These are phyloP conservation scores for Cetoscarus ocellatus DNA, from an alignment of 2,797 vertebrate genomes.

Conservation along the genomic window DNA sequence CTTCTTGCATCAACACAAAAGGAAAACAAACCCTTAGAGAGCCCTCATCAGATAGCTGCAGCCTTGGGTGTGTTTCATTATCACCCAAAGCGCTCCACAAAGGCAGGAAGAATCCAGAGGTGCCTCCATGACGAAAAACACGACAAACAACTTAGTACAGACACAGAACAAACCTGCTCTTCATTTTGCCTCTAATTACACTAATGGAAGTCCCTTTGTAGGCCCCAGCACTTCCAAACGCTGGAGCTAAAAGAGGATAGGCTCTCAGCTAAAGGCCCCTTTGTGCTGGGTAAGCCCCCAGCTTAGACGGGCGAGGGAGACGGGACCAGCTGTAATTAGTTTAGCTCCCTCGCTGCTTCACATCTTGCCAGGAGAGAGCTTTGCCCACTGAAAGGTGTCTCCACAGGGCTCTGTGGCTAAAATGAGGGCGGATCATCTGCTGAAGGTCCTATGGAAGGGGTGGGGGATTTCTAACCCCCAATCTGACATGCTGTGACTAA, in stretches of 20 bases:
- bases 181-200: slow-evolving; percentile 85
- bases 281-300: slow-evolving; percentile 81
- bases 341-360: slow-evolving; percentile 75
- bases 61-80: slow-evolving; percentile 63
- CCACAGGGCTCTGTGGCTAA: slow-evolving; percentile 70
- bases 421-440: slow-evolving; percentile 57
- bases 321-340: slow-evolving; percentile 82
- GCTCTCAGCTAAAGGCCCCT: slow-evolving; percentile 76
- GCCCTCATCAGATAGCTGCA: slow-evolving; percentile 43
- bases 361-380: slow-evolving; percentile 76
- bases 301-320: slow-evolving; percentile 73
- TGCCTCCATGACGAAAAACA: slow-evolving; percentile 49
- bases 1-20: slow-evolving; percentile 47
- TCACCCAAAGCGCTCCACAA: slow-evolving; percentile 57
- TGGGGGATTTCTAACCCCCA: slow-evolving; percentile 45
- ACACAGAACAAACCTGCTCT: slow-evolving; percentile 78
- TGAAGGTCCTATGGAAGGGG: slow-evolving; percentile 49
- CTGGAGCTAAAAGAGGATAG: slow-evolving; percentile 68
- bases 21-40: slow-evolving; percentile 61
- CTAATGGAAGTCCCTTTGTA: slow-evolving; percentile 85
- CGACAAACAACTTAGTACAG: slow-evolving; percentile 73
- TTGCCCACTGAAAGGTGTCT: slow-evolving; percentile 77
- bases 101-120: slow-evolving; percentile 60
- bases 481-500: slow-evolving; percentile 62
- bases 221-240: slow-evolving; percentile 67